phyloP scores from a whole-genome alignment of 2,113 vertebrate genomes.

The Labrus mixtus region DNA sequence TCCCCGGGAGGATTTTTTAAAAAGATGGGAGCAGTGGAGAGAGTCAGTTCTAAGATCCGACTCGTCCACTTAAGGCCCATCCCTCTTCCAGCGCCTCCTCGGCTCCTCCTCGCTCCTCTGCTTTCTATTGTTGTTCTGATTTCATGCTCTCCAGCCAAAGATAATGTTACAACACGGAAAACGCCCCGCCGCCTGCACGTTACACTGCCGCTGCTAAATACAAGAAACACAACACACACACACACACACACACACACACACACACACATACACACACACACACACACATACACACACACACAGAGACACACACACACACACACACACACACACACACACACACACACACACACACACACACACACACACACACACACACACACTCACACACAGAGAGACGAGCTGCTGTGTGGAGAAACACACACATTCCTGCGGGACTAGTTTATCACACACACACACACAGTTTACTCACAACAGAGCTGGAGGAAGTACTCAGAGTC shows the following conservation, averaged over 20 bases:
- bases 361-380: neutral
- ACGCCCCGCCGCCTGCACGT: neutral
- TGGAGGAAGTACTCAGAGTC: neutral
- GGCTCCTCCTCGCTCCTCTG: constrained; percentile 36
- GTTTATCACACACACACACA: constrained; percentile 64
- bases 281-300: too few relatives aligned
- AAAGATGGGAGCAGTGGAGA: too few relatives aligned
- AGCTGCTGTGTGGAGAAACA: constrained; percentile 10
- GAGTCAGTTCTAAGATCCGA: neutral
- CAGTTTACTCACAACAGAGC: neutral
- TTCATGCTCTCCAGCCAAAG: constrained; percentile 37
- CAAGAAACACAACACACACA: neutral
- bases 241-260: too few relatives aligned
- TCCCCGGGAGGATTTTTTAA: too few relatives aligned
- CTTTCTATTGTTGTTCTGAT: constrained; percentile 72
- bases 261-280: constrained; percentile 47
- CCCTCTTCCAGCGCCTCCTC: constrained; percentile 7
- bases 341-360: constrained; percentile 2
- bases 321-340: constrained; percentile 44
- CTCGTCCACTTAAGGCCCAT: neutral
- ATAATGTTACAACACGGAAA: constrained; percentile 16
- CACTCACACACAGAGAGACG: neutral
- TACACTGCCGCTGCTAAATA: neutral
- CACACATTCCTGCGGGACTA: constrained; percentile 77
- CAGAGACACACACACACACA: neutral